Evolutionary conservation across 2,888 invertebrate species (phyloP).

Genomic region (Pandemis heparana): DNA sequence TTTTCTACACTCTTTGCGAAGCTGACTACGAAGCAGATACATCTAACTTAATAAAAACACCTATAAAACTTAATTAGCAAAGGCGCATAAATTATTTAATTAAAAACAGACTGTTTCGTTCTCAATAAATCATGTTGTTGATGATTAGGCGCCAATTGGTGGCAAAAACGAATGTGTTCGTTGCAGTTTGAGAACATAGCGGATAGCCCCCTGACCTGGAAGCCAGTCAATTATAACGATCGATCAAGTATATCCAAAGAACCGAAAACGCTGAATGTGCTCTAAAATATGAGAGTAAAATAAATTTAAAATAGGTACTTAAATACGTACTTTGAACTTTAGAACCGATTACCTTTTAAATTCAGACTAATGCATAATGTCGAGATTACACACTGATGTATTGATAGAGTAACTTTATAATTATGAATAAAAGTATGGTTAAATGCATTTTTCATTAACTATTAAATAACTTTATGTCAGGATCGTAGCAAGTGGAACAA

Average conservation of each 20-base stretch:
- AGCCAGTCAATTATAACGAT: conserved; percentile 12
- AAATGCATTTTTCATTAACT: no score
- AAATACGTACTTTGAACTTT: no score
- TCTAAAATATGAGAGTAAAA: background rate
- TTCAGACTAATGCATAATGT: no score
- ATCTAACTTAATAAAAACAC: background rate
- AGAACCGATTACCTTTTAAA: no score
- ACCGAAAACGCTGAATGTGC: background rate
- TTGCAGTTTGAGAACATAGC: conserved; percentile 22
- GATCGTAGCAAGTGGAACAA: no score
- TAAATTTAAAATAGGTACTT: no score
- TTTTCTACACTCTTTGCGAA: background rate
- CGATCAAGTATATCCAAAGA: background rate
- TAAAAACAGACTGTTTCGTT: background rate
- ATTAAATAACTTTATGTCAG: no score
- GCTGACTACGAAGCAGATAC: background rate
- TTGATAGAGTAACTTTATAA: no score
- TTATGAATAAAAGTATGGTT: no score
- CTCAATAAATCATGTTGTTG: conserved; percentile 18
- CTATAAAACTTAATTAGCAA: conserved; percentile 8
- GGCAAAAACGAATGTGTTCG: conserved; percentile 7
- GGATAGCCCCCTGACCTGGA: conserved; percentile 37
- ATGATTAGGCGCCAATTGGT: conserved; percentile 28
- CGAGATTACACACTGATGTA: no score
- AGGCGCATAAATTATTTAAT: conserved; percentile 5